phyloP scores from a whole-genome alignment of 1,140 invertebrate species.

The Ceratosolen fusciceps region DNA sequence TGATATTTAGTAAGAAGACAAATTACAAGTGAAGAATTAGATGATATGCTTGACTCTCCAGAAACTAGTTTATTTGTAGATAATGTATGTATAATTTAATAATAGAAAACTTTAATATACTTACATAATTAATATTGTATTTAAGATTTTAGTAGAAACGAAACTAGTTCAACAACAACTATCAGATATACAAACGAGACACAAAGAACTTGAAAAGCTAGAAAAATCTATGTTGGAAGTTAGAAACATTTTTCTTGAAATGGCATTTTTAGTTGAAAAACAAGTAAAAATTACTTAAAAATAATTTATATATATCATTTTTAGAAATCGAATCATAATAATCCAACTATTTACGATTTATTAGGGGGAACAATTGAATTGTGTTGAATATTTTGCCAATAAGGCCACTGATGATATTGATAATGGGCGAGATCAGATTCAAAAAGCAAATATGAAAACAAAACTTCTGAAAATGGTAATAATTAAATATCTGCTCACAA shows the following conservation, averaged over 20 bases:
- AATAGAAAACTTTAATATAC: constrained; percentile 8
- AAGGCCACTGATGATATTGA: constrained; percentile 77
- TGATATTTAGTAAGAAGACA: constrained; percentile 71
- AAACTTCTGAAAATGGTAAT: constrained; percentile 77
- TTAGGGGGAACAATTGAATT: constrained; percentile 80
- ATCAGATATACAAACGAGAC: constrained; percentile 86
- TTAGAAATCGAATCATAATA: background rate
- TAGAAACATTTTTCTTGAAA: constrained; percentile 86
- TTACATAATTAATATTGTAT: constrained; percentile 26
- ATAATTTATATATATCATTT: constrained; percentile 29
- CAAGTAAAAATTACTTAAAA: constrained; percentile 72
- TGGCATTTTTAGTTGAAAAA: constrained; percentile 82
- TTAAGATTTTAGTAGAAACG: constrained; percentile 85
- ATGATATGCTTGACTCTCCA: constrained; percentile 71
- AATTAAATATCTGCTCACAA: too few relatives aligned
- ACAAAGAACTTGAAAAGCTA: constrained; percentile 86
- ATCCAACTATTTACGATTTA: constrained; percentile 50
- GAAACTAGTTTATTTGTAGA: constrained; percentile 75
- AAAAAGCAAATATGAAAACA: constrained; percentile 78
- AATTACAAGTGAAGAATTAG: constrained; percentile 73
- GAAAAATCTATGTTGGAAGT: constrained; percentile 87
- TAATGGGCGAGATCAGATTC: constrained; percentile 76
- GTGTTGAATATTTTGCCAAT: constrained; percentile 80
- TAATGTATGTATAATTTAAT: constrained; percentile 71
- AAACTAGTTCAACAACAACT: constrained; percentile 84